phyloP scores from a whole-genome alignment of 2,113 vertebrate species.

The Coreoperca whiteheadi region DNA sequence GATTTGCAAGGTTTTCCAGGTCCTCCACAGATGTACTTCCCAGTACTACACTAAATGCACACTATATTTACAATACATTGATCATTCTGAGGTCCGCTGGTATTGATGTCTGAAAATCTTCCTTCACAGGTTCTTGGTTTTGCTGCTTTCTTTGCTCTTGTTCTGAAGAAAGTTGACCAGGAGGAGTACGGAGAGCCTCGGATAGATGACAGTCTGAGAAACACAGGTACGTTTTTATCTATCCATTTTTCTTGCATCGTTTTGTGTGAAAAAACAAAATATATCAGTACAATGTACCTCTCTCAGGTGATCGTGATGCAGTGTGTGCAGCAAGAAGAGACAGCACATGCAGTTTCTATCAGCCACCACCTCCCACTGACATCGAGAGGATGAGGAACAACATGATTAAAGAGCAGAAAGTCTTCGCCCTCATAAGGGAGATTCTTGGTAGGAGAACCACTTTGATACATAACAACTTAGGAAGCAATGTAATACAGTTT shows the following conservation, averaged over 20 bases:
- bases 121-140: slow-evolving; percentile 92
- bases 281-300: not conserved
- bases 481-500: not conserved
- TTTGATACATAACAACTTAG: slow-evolving; percentile 2
- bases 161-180: slow-evolving; percentile 91
- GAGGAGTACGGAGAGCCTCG: slow-evolving; percentile 87
- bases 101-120: slow-evolving; percentile 23
- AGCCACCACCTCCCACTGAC: slow-evolving; percentile 87
- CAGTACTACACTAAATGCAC: not conserved
- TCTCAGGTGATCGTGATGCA: slow-evolving; percentile 83
- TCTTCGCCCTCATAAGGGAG: slow-evolving; percentile 90
- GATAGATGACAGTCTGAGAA: slow-evolving; percentile 70
- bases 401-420: slow-evolving; percentile 91
- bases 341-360: slow-evolving; percentile 89
- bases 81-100: not conserved
- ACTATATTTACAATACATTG: not conserved
- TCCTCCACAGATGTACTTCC: not conserved
- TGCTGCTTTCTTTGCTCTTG: slow-evolving; percentile 95
- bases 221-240: slow-evolving; percentile 59
- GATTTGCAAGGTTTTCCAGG: not conserved
- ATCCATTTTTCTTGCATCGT: not conserved
- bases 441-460: slow-evolving; percentile 87
- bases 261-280: not conserved
- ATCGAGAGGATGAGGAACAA: slow-evolving; percentile 90
- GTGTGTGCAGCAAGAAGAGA: slow-evolving; percentile 84